These are phyloP conservation scores for Cottoperca gobio DNA, from an alignment of 2,797 vertebrate species.

Conservation along the genomic window DNA sequence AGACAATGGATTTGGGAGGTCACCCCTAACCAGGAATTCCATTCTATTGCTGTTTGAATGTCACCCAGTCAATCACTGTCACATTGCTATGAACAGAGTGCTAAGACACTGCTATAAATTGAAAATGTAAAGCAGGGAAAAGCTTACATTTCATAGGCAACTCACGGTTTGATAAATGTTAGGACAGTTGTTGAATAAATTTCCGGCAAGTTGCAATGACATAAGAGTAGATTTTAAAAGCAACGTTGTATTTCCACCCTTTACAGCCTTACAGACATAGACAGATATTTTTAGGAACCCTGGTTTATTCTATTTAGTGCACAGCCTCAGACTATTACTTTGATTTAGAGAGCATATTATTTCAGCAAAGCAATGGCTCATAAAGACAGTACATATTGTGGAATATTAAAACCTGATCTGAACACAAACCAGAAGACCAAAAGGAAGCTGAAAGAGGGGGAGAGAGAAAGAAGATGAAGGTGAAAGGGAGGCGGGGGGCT, in stretches of 20 bases:
- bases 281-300: constrained; percentile 54
- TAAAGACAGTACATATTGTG: constrained; percentile 74
- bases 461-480: constrained; percentile 63
- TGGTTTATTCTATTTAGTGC: constrained; percentile 58
- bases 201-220: constrained; percentile 26
- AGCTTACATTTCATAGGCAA: constrained; percentile 47
- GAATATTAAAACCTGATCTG: constrained; percentile 76
- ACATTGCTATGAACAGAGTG: constrained; percentile 9
- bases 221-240: constrained; percentile 45
- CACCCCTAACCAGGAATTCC: constrained; percentile 43
- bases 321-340: constrained; percentile 59
- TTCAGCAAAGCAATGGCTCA: constrained; percentile 70
- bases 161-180: constrained; percentile 41
- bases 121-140: constrained; percentile 29
- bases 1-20: constrained; percentile 44
- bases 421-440: constrained; percentile 76
- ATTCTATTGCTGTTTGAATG: constrained; percentile 38
- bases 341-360: constrained; percentile 74
- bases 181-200: constrained; percentile 24
- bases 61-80: constrained; percentile 51
- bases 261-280: constrained; percentile 26
- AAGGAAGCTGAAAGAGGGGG: constrained; percentile 50
- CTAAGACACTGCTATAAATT: constrained; percentile 29
- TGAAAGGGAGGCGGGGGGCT: constrained; percentile 57
- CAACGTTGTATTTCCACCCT: constrained; percentile 26